A percentile compares a stretch with the other conserved stretches of the same genome.
Evolutionary conservation across 2,113 vertebrate genomes (phyloP).

Genomic region (Zosterops pallidus): DNA sequence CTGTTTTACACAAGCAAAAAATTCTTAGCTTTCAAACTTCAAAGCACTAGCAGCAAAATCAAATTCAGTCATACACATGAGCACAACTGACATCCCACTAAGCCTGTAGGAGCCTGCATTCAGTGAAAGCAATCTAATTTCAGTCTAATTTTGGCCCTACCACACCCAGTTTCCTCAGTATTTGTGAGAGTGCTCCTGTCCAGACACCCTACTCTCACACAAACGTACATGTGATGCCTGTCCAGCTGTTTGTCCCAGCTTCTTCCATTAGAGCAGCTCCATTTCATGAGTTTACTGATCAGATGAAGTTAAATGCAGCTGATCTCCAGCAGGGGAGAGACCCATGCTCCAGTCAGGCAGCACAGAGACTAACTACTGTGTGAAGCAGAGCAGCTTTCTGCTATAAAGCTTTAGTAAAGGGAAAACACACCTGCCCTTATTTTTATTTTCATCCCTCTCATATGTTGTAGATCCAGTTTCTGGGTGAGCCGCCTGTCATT

Average conservation of each 20-base stretch:
- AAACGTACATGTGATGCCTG: accelerated
- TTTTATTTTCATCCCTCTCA: background rate
- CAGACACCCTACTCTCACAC: background rate
- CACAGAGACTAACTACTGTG: background rate
- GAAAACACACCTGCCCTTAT: background rate
- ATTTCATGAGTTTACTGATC: background rate
- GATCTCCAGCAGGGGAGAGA: accelerated
- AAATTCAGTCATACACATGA: background rate
- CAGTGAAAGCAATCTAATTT: background rate
- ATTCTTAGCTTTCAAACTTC: background rate
- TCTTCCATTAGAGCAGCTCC: background rate
- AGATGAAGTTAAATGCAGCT: background rate
- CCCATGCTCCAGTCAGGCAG: background rate
- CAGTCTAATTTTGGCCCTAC: background rate
- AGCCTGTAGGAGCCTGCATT: background rate
- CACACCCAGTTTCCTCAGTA: background rate
- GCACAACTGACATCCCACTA: accelerated
- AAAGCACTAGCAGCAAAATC: background rate
- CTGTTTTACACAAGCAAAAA: background rate
- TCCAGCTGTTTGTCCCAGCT: background rate
- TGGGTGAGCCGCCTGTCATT: background rate
- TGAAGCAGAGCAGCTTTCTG: background rate
- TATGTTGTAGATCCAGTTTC: background rate
- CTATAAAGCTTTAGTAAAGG: background rate
- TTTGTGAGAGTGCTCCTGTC: background rate